Evolutionary conservation across 1,140 invertebrate genomes (phyloP).

Genomic region (Drosophila lacteicornis): DNA sequence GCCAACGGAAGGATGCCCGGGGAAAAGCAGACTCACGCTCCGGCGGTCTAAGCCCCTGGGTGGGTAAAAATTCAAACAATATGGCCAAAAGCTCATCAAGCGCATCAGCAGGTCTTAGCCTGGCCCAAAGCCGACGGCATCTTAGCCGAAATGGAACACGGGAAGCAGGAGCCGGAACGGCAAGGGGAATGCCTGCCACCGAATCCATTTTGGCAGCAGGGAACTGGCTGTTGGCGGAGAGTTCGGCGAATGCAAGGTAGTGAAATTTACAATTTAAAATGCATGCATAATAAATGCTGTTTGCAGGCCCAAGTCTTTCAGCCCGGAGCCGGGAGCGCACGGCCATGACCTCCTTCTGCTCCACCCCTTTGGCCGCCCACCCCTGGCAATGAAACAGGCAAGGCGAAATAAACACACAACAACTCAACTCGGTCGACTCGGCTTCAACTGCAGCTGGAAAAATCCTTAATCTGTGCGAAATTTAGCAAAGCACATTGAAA

Average conservation of each 20-base stretch:
- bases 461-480: constrained; percentile 69
- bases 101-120: constrained; percentile 72
- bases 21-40: constrained; percentile 2
- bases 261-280: constrained; percentile 80
- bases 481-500: constrained; percentile 35
- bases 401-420: constrained; percentile 32
- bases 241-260: constrained; percentile 29
- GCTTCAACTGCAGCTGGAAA: constrained; percentile 40
- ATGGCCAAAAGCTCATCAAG: constrained; percentile 72
- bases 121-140: constrained; percentile 51
- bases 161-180: constrained; percentile 23
- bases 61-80: constrained; percentile 74
- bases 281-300: constrained; percentile 77
- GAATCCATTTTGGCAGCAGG: constrained; percentile 51
- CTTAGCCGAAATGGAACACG: constrained; percentile 20
- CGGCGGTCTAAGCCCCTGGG: constrained; percentile 29
- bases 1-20: neutral
- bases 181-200: constrained; percentile 28
- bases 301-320: constrained; percentile 63
- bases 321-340: constrained; percentile 15
- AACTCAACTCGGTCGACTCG: constrained; percentile 36
- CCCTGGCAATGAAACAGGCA: constrained; percentile 18
- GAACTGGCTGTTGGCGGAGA: neutral
- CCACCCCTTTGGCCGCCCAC: neutral
- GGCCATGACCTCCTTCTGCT: constrained; percentile 29